Base-by-base conservation (phyloP, 1,140 invertebrate genomes). In the Drosophila leontia region DNA sequence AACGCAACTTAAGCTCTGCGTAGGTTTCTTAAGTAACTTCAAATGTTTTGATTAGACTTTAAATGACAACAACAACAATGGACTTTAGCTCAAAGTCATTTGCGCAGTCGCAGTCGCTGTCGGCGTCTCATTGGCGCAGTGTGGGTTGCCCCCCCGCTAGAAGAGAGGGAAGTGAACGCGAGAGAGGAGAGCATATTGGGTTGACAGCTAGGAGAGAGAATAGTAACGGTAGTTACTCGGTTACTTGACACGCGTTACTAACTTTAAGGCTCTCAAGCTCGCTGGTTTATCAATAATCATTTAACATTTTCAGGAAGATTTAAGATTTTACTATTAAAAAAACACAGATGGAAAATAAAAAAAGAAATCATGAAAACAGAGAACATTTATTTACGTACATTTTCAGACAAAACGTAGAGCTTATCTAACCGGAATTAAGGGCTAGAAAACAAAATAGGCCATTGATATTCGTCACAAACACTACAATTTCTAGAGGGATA, bases 11-110 rank as follows among this genome's bases (percentile, higher is more conserved):
- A 88, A 88, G 85, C 81, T 56, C 53, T 88, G 85, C 85, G 85
- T 87, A 83, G 83, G 83, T 83, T 87, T 88, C 84, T 87, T 87
- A 87, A 87, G 83, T 87, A 87, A 87, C 83, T 87, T 87, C 84
- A 87, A 88, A 88, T 87, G 84, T 87, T 87, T 87, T 87, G 83
- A 87, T 87, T 87, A 88, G 84, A 88, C 83, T 87, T 87, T 83
- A 87, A 87, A 88, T 78, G 83, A 87, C 71, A 78, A 79, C 70
- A 86, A 67, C 65, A 84, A 80, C 78, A 78, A 69, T 32, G 75
- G 56, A 56, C 57, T 75, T 64, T 41, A 45, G 61, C 56, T 61
- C 68, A 79, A 81, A 74, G 65, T 82, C 78, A 79, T 76, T 84
- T 76, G 82, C 75, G 80, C 80, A 82, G 80, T 75, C 69, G 76